Percentiles rank a stretch among this genome's conserved stretches.
phyloP scores from a whole-genome alignment of 2,797 vertebrate species.

The Eulemur coronatus region DNA sequence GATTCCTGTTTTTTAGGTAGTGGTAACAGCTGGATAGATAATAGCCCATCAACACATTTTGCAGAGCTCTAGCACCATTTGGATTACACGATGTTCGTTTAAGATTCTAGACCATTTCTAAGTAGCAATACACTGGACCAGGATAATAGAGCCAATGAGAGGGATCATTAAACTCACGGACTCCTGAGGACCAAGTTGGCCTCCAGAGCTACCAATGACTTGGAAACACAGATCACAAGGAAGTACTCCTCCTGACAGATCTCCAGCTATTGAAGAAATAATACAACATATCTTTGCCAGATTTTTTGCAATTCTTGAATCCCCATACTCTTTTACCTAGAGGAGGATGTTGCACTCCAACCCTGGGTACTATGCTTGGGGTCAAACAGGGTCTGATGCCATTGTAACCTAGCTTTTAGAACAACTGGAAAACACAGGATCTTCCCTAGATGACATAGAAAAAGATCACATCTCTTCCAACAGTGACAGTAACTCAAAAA shows the following conservation, averaged over 20 bases:
- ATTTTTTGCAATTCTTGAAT: too few species aligned
- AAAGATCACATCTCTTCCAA: slow-evolving; percentile 95
- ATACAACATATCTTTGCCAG: too few species aligned
- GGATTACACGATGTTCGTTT: slow-evolving; percentile 85
- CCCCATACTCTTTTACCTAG: too few species aligned
- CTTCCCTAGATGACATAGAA: slow-evolving; percentile 96
- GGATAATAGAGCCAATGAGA: slow-evolving; percentile 87
- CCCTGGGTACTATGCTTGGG: too few species aligned
- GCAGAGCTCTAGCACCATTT: slow-evolving; percentile 93
- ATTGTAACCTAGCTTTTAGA: slow-evolving; percentile 89
- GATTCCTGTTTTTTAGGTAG: slow-evolving; percentile 90
- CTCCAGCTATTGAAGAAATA: slow-evolving; percentile 93
- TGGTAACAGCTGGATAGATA: too few species aligned
- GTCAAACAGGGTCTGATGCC: too few species aligned
- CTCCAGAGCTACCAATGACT: slow-evolving; percentile 90
- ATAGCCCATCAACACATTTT: too few species aligned
- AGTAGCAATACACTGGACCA: slow-evolving; percentile 89
- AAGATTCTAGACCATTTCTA: slow-evolving; percentile 85
- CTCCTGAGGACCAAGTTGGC: slow-evolving; percentile 89
- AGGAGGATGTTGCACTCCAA: too few species aligned
- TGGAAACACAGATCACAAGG: slow-evolving; percentile 92
- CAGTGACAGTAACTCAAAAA: slow-evolving; percentile 95
- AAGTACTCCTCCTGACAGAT: slow-evolving; percentile 93
- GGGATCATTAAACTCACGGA: slow-evolving; percentile 85
- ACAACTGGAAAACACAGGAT: slow-evolving; percentile 95